A percentile compares a stretch with the other conserved stretches of the same genome.
Conservation (phyloP, 2,888 invertebrate genomes). For the Cheilosia grossa region DNA sequence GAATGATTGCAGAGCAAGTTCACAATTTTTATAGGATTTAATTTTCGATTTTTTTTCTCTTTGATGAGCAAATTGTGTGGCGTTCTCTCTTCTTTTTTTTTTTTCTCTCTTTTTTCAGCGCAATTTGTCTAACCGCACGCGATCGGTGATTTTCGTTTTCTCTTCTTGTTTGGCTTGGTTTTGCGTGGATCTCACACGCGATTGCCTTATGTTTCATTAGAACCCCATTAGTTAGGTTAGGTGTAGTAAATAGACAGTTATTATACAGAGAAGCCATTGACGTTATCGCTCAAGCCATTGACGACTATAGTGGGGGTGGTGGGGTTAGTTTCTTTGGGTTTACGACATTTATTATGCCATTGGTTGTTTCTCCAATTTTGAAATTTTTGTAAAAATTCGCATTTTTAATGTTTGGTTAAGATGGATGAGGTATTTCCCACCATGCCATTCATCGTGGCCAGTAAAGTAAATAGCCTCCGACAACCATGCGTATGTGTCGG, state of each 20-base stretch:
- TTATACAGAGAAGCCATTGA: neutral
- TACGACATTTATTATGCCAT: too few species aligned
- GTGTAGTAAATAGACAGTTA: neutral
- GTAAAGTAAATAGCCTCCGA: too few species aligned
- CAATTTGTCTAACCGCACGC: neutral
- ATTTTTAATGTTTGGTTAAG: too few species aligned
- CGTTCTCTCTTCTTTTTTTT: slow-evolving; percentile 1
- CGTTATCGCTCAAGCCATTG: neutral
- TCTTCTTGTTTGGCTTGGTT: neutral
- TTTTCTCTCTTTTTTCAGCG: slow-evolving; percentile 56
- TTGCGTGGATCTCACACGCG: neutral
- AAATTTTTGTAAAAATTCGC: too few species aligned
- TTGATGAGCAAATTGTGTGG: neutral
- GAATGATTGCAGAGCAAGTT: slow-evolving; percentile 29
- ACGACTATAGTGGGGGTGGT: too few species aligned
- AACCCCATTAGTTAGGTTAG: neutral
- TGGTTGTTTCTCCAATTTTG: too few species aligned
- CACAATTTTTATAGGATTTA: slow-evolving; percentile 72
- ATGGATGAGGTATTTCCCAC: too few species aligned
- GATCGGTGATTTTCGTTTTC: slow-evolving; percentile 1
- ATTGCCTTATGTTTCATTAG: neutral
- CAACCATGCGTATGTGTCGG: too few species aligned
- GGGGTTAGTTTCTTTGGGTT: too few species aligned
- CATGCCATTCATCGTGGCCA: too few species aligned
- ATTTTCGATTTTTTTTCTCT: slow-evolving; percentile 68